Percentiles rank a stretch among this genome's conserved stretches.
These are phyloP conservation scores for Nephila pilipes DNA, from an alignment of 1,140 invertebrate species.

Conservation along the genomic window DNA sequence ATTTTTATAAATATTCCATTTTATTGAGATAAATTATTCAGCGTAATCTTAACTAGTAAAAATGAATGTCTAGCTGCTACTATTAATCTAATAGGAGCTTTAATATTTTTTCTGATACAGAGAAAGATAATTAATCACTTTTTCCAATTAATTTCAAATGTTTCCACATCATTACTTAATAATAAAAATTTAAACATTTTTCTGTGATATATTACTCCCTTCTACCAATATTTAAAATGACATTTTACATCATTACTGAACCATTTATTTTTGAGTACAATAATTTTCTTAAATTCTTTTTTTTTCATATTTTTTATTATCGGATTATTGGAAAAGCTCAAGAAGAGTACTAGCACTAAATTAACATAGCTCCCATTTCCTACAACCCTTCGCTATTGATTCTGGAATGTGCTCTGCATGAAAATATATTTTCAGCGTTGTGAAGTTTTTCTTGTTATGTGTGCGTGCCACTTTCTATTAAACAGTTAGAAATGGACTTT, in stretches of 20 bases:
- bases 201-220: background rate
- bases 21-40: too few species aligned
- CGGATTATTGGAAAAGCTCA: background rate
- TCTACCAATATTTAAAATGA: background rate
- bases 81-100: too few species aligned
- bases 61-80: too few species aligned
- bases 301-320: background rate
- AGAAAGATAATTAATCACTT: too few species aligned
- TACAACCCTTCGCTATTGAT: conserved; percentile 19
- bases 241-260: background rate
- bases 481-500: conserved; percentile 18
- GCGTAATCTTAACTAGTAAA: too few species aligned
- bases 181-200: background rate
- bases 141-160: too few species aligned
- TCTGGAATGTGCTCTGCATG: background rate
- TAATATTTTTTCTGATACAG: too few species aligned
- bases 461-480: conserved; percentile 28
- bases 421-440: conserved; percentile 4
- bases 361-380: conserved; percentile 10
- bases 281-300: background rate
- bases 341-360: background rate
- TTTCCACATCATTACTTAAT: too few species aligned
- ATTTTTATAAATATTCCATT: too few species aligned
- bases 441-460: background rate
- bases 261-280: background rate